Evolutionary conservation across 1,140 invertebrate genomes (phyloP), one percentile per base, ranked within the genome.

Genomic region (Cyclargus thomasi): DNA sequence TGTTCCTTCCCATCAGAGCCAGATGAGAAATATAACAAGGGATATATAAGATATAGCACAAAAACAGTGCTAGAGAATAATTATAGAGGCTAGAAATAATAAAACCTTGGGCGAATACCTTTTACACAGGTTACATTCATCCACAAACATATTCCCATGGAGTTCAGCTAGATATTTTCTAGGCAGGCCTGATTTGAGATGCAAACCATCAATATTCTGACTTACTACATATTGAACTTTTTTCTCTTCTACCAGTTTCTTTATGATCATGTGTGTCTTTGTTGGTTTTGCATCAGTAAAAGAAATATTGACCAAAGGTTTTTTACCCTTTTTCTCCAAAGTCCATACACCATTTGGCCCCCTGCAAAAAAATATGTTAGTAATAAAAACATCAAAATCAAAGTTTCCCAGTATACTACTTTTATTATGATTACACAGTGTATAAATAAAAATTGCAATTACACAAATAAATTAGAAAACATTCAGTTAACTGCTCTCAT

Each of bases 291-390:
- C 98, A 77, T 97, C 95, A 81, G 97, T 94, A 92, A 99, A 99
- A 14, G 97, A 97, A 68, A 96, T 93, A 90, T 95, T 95, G 17
- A 94, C 94, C 53, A 93, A 92, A 2, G 98, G 97, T 83, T 96
- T 97, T 78, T 96, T 92, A 67, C 98, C 98, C 91, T 97, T 94
- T 85, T 97, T 93, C 90, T 99, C 98, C 70, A 99, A 91, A 0
- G 99, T 99, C 99, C 99, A 99, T 0, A 99, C 98, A 63, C 98
- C 99, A 85, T 97, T 97, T 11, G 97, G 97, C 5, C 97, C 97
- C 74, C 97, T 98, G 78, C 66, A 92, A 90, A 77, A 93, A 91
- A 3, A 98, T n/a, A n/a, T n/a, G n/a, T n/a, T n/a, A n/a, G n/a
- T n/a, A n/a, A n/a, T n/a, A n/a, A n/a, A n/a, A n/a, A n/a, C n/a